Evolutionary conservation across 2,113 vertebrate species (phyloP).

Genomic region (Oryzias woworae): DNA sequence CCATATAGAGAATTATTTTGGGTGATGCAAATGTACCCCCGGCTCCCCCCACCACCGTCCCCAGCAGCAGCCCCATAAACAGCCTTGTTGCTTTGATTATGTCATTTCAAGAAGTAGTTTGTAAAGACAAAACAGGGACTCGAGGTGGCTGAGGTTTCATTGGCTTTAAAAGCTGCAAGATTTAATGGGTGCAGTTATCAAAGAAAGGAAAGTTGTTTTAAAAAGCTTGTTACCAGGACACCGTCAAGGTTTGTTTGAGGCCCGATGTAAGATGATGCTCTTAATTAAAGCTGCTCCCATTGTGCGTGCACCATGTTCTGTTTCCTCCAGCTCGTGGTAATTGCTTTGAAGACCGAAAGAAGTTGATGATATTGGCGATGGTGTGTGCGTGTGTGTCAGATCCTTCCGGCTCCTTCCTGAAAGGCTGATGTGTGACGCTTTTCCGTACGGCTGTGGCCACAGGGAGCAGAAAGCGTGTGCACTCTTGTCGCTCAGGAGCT

Average conservation of each 20-base stretch:
- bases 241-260: constrained; percentile 62
- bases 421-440: constrained; percentile 78
- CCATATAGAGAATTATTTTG: constrained; percentile 85
- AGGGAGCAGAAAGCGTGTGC: constrained; percentile 89
- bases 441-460: constrained; percentile 82
- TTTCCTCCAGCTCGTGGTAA: constrained; percentile 43
- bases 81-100: constrained; percentile 29
- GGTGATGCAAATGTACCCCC: constrained; percentile 61
- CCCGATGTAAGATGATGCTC: constrained; percentile 63
- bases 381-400: constrained; percentile 26
- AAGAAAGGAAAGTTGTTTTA: constrained; percentile 53
- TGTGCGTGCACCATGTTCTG: constrained; percentile 56
- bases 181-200: constrained; percentile 51
- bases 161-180: constrained; percentile 44
- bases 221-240: constrained; percentile 59
- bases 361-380: constrained; percentile 61
- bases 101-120: constrained; percentile 19
- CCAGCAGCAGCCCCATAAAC: constrained; percentile 21
- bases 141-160: constrained; percentile 25
- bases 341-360: constrained; percentile 65
- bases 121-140: constrained; percentile 13
- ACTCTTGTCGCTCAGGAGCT: constrained; percentile 90
- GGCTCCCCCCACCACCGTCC: background rate
- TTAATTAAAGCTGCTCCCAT: constrained; percentile 75
- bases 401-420: constrained; percentile 28